A percentile compares a stretch with the other conserved stretches of the same genome.
Conservation (phyloP, 2,888 invertebrate genomes). For the Sesamia inferens region DNA sequence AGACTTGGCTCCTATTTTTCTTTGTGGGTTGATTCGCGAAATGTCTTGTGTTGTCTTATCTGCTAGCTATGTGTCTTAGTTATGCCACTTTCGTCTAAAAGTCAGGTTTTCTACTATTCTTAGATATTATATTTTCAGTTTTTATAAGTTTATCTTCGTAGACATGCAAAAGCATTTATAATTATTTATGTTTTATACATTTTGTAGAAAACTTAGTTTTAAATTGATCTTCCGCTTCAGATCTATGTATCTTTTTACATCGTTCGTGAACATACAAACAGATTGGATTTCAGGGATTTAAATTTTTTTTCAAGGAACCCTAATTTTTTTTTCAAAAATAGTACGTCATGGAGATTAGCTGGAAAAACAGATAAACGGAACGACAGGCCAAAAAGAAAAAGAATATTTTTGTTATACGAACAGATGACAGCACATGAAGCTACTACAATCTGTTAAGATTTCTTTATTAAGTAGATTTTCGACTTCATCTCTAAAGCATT, state of each 20-base stretch:
- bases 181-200: neutral
- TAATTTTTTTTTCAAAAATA: neutral
- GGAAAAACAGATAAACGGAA: neutral
- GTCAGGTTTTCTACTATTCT: neutral
- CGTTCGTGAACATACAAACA: too few species aligned
- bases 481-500: too few species aligned
- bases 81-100: neutral
- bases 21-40: neutral
- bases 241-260: neutral
- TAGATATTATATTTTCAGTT: too few species aligned
- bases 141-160: neutral
- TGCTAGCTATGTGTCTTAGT: neutral
- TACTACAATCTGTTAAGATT: too few species aligned
- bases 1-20: slow-evolving; percentile 8
- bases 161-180: too few species aligned
- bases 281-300: too few species aligned
- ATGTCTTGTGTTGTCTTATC: neutral
- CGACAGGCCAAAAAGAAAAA: neutral
- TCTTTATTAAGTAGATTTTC: too few species aligned
- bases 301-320: neutral
- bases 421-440: too few species aligned
- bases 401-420: neutral
- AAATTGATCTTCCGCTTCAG: neutral
- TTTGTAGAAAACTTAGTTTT: neutral
- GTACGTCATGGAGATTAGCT: neutral